Evolutionary conservation across 1,140 invertebrate species (phyloP).

Genomic region (Brachionus calyciflorus): DNA sequence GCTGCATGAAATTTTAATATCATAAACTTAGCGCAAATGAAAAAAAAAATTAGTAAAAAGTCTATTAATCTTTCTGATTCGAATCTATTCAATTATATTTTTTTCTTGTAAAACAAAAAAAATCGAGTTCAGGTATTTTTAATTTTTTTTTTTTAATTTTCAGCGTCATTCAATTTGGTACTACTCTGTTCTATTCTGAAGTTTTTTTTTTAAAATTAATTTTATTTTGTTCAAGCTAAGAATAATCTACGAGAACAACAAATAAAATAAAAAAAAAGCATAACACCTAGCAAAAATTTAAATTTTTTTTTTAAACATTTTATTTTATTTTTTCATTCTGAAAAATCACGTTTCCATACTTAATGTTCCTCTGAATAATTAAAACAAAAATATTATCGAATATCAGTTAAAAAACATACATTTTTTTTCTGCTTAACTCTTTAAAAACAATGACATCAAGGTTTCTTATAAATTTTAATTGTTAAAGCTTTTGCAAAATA

Average conservation of each 20-base stretch:
- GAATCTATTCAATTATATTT: not conserved
- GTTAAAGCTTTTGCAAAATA: no score
- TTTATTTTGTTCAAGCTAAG: no score
- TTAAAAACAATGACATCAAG: not conserved
- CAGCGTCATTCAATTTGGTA: not conserved
- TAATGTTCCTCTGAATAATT: constrained; percentile 33
- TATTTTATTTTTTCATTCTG: not conserved
- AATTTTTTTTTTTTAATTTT: not conserved
- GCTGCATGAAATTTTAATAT: no score
- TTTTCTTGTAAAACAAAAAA: no score
- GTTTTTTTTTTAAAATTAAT: not conserved
- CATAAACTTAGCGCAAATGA: no score
- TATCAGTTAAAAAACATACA: not conserved
- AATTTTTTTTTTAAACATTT: not conserved
- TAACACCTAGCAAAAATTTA: not conserved
- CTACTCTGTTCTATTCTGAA: not conserved
- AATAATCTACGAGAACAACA: no score
- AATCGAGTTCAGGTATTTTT: not conserved
- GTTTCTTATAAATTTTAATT: no score
- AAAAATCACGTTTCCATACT: constrained; percentile 37
- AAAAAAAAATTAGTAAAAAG: not conserved
- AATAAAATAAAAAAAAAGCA: not conserved
- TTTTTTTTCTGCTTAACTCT: not conserved
- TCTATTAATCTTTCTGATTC: not conserved
- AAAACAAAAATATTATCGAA: not conserved